Evolutionary conservation across 2,888 invertebrate species (phyloP).

Genomic region (Papilio protenor): DNA sequence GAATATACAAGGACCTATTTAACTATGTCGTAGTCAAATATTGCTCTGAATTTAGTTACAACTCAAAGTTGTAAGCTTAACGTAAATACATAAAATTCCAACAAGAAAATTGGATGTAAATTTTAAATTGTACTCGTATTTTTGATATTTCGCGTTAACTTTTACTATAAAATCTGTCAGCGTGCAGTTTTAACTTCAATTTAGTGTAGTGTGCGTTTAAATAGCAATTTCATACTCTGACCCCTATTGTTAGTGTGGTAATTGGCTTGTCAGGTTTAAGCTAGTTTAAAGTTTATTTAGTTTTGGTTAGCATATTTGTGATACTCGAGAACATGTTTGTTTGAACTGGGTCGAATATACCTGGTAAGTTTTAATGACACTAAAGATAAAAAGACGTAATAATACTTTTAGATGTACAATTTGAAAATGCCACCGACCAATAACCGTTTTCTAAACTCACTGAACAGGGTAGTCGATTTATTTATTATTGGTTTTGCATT

Average conservation of each 20-base stretch:
- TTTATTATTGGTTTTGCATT: neutral
- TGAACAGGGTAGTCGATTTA: no score
- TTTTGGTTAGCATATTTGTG: neutral
- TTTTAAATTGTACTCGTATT: constrained; percentile 8
- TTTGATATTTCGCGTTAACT: neutral
- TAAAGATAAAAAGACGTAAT: no score
- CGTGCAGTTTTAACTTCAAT: neutral
- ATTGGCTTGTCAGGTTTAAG: constrained; percentile 1
- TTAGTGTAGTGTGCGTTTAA: neutral
- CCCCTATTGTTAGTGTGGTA: neutral
- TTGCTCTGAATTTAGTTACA: neutral
- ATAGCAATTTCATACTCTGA: neutral
- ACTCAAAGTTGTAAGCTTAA: neutral
- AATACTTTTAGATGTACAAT: neutral
- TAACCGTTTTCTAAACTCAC: neutral
- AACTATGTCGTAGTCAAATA: neutral
- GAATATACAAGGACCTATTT: no score
- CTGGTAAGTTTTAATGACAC: no score
- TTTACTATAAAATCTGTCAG: neutral
- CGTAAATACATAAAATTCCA: neutral
- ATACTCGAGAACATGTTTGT: neutral
- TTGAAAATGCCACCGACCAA: neutral
- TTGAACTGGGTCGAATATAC: neutral
- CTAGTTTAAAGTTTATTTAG: neutral
- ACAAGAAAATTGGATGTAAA: constrained; percentile 6